These are phyloP conservation scores for Caerostris darwini DNA, from an alignment of 1,140 invertebrate species.

Conservation along the genomic window DNA sequence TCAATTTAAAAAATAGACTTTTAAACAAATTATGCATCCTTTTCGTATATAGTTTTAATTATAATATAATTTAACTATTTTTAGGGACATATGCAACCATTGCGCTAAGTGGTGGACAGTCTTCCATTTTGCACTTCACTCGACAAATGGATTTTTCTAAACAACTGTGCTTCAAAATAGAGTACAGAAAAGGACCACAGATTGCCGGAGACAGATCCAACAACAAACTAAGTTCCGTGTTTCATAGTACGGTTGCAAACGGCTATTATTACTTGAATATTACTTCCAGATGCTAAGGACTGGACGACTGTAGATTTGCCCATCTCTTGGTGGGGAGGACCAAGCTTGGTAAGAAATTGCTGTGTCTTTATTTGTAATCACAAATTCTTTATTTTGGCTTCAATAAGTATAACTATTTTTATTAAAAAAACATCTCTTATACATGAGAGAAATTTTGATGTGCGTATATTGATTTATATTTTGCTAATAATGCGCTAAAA, in stretches of 20 bases:
- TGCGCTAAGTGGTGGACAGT: slow-evolving; percentile 63
- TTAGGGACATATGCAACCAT: slow-evolving; percentile 68
- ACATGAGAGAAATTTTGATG: too few species aligned
- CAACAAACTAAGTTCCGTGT: slow-evolving; percentile 68
- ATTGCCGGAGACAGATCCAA: slow-evolving; percentile 64
- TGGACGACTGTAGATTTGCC: slow-evolving; percentile 74
- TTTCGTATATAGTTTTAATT: too few species aligned
- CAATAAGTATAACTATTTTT: too few species aligned
- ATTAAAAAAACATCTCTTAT: too few species aligned
- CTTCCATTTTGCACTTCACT: slow-evolving; percentile 61
- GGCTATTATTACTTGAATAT: slow-evolving; percentile 73
- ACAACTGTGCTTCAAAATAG: slow-evolving; percentile 63
- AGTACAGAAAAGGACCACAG: slow-evolving; percentile 75
- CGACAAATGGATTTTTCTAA: slow-evolving; percentile 60
- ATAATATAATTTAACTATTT: not conserved
- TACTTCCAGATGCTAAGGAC: slow-evolving; percentile 71
- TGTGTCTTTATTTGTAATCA: not conserved
- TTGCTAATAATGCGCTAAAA: too few species aligned
- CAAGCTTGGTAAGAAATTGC: slow-evolving; percentile 52
- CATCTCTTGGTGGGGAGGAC: slow-evolving; percentile 73
- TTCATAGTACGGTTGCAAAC: slow-evolving; percentile 59
- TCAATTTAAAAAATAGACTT: too few species aligned
- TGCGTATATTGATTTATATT: too few species aligned
- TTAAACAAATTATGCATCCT: too few species aligned
- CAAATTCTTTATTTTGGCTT: too few species aligned